phyloP scores from a whole-genome alignment of 2,797 vertebrate species.

The Catharus ustulatus region DNA sequence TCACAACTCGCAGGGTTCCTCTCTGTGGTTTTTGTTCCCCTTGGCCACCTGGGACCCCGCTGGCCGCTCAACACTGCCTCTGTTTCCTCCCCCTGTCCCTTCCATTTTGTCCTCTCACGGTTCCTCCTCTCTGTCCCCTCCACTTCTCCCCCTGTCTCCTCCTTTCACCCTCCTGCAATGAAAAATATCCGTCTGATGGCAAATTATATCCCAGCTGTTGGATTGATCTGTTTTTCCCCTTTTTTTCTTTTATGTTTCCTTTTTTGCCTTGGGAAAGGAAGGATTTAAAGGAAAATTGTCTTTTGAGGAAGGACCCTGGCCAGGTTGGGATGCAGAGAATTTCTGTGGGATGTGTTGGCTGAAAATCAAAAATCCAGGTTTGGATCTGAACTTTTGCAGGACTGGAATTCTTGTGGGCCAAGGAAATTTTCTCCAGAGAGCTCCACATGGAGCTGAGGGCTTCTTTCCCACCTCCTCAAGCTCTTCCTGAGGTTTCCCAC shows the following conservation, averaged over 20 bases:
- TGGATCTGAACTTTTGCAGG: not conserved
- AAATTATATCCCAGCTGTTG: not conserved
- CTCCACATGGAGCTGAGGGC: not conserved
- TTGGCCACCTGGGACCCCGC: accelerated
- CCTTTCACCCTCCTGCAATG: not conserved
- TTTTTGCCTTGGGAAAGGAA: not conserved
- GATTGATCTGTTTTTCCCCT: accelerated
- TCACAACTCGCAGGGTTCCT: accelerated
- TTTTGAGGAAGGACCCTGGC: not conserved
- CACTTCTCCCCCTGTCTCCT: not conserved
- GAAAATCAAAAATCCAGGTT: not conserved
- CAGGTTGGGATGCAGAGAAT: not conserved
- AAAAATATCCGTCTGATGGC: not conserved
- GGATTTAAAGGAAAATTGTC: not conserved
- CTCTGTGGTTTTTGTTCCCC: accelerated
- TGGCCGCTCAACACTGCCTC: not conserved
- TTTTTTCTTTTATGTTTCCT: not conserved
- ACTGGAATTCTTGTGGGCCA: not conserved
- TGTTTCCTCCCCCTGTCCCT: not conserved
- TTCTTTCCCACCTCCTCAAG: not conserved
- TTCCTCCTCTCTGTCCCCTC: not conserved
- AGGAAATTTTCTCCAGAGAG: not conserved
- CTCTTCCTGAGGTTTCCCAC: not conserved
- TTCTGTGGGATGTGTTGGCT: not conserved
- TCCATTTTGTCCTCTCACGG: not conserved